Conservation (phyloP, 1,140 invertebrate species). For the Paraescarpia echinospica region DNA sequence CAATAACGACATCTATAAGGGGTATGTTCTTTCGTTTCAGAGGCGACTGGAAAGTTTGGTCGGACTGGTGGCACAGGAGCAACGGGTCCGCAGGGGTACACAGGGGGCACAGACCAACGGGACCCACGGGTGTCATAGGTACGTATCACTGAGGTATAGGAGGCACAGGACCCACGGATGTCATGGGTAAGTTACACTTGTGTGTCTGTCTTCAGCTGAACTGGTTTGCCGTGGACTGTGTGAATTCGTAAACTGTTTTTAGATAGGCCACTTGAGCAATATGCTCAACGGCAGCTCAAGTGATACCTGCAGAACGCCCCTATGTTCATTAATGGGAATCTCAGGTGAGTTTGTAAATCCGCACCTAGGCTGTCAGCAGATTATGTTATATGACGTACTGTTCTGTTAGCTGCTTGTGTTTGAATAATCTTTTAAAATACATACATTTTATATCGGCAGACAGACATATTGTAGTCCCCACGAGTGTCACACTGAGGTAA, state of each 20-base stretch:
- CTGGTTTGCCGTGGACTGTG: not conserved
- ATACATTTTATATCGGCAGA: not conserved
- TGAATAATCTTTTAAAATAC: not conserved
- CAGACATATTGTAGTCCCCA: too few species aligned
- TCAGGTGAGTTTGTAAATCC: not conserved
- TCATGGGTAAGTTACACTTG: too few species aligned
- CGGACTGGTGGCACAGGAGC: too few species aligned
- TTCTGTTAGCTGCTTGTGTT: not conserved
- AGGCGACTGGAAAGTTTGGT: too few species aligned
- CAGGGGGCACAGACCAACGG: too few species aligned
- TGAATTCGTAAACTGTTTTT: slow-evolving; percentile 6
- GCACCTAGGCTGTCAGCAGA: not conserved
- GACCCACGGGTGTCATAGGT: too few species aligned
- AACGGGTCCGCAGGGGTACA: too few species aligned
- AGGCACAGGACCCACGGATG: too few species aligned
- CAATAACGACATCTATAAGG: too few species aligned
- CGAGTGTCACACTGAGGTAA: too few species aligned
- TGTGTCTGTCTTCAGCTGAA: not conserved
- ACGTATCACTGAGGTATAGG: too few species aligned
- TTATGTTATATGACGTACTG: not conserved
- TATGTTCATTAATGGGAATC: slow-evolving; percentile 13
- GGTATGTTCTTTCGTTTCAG: too few species aligned
- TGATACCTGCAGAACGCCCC: slow-evolving; percentile 28
- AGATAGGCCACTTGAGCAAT: slow-evolving; percentile 33
- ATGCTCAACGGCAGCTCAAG: not conserved